Percentiles rank a stretch among this genome's conserved stretches.
These are phyloP conservation scores for Bungarus multicinctus DNA, from an alignment of 2,113 vertebrate species.

Conservation along the genomic window DNA sequence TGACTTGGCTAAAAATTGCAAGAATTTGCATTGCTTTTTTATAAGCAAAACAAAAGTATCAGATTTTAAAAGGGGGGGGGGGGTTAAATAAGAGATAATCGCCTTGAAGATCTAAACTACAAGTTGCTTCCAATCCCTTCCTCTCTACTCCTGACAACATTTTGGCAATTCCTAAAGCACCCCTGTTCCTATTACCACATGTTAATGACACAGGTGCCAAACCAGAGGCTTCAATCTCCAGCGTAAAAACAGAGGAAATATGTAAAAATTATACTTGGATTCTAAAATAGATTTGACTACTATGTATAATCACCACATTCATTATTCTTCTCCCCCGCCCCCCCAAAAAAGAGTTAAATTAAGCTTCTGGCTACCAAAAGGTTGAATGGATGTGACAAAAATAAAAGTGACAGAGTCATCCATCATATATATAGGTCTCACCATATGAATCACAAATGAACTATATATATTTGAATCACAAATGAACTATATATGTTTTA, in stretches of 20 bases:
- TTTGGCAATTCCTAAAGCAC: not conserved
- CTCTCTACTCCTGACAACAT: not conserved
- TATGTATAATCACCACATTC: not conserved
- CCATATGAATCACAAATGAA: not conserved
- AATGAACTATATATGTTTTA: constrained; percentile 12
- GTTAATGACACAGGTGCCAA: not conserved
- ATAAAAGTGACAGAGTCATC: not conserved
- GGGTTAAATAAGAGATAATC: not conserved
- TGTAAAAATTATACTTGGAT: not conserved
- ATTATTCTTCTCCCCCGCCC: not conserved
- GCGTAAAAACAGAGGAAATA: not conserved
- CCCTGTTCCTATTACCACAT: not conserved
- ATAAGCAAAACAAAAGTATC: not conserved
- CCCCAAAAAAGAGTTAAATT: not conserved
- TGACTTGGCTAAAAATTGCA: not conserved
- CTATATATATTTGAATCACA: not conserved
- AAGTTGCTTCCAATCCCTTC: not conserved
- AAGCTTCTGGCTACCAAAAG: not conserved
- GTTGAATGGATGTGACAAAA: not conserved
- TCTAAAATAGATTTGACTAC: not conserved
- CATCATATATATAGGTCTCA: not conserved
- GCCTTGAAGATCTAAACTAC: not conserved
- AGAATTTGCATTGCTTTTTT: not conserved
- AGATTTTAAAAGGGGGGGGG: not conserved
- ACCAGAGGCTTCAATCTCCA: not conserved